Evolutionary conservation across 2,888 invertebrate genomes (phyloP).

Genomic region (Cylloceria caligata): DNA sequence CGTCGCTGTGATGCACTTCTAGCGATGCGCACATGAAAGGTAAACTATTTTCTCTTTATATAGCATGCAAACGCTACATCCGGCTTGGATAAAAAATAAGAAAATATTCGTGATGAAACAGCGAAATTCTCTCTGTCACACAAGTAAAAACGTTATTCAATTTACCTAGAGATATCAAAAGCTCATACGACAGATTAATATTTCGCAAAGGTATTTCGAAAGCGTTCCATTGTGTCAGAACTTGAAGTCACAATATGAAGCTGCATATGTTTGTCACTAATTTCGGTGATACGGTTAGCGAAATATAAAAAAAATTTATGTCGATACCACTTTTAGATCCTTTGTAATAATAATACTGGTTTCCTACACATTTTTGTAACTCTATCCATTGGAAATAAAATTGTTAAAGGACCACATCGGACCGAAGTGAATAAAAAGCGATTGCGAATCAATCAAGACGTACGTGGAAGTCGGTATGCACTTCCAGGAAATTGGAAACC

Average conservation of each 20-base stretch:
- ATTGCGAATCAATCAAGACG: slow-evolving; percentile 28
- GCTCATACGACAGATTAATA: too few relatives aligned
- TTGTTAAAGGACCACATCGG: not conserved
- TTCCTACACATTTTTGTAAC: not conserved
- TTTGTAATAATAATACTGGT: too few relatives aligned
- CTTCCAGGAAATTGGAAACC: slow-evolving; percentile 2
- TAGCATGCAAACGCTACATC: slow-evolving; percentile 1
- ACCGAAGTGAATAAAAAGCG: not conserved
- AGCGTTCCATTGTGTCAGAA: too few relatives aligned
- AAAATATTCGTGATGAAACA: not conserved
- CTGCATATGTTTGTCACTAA: too few relatives aligned
- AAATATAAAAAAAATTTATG: too few relatives aligned
- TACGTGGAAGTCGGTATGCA: slow-evolving; percentile 13
- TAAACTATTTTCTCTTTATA: not conserved
- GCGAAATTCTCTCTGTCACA: not conserved
- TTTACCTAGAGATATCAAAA: not conserved
- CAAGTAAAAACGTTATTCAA: not conserved
- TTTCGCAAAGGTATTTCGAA: too few relatives aligned
- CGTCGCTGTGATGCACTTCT: not conserved
- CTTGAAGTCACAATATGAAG: too few relatives aligned
- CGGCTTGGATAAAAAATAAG: not conserved
- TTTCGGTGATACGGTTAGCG: too few relatives aligned
- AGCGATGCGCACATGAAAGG: not conserved
- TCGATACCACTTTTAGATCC: too few relatives aligned
- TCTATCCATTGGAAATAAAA: not conserved